Percentiles rank a stretch among this genome's conserved stretches.
Conservation (phyloP, 2,797 vertebrate species). For the Acrocephalus scirpaceus region DNA sequence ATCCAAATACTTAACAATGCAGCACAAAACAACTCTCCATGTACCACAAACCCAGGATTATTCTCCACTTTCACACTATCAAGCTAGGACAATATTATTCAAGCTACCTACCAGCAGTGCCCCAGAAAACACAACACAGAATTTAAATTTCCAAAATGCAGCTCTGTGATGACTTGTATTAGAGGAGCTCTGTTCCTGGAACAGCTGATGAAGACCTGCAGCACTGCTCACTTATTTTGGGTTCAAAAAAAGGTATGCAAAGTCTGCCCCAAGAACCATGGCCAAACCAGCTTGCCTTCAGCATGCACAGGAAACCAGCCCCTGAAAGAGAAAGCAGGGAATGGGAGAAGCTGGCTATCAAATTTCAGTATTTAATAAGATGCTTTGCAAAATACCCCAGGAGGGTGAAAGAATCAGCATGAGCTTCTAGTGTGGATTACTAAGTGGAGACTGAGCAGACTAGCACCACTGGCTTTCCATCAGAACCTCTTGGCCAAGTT, state of each 20-base stretch:
- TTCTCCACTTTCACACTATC: not conserved
- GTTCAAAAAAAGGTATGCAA: not conserved
- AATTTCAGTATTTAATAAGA: not conserved
- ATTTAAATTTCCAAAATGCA: not conserved
- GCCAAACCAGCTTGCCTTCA: not conserved
- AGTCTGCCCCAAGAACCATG: not conserved
- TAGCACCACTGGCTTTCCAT: not conserved
- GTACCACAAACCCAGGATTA: not conserved
- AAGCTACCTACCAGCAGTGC: not conserved
- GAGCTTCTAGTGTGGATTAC: not conserved
- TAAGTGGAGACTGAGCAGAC: not conserved
- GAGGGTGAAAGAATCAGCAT: not conserved
- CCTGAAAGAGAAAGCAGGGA: not conserved
- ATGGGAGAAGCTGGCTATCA: not conserved
- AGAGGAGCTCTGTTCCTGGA: not conserved
- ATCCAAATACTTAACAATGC: not conserved
- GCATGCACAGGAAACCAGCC: not conserved
- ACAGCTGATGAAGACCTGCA: not conserved
- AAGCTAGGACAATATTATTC: not conserved
- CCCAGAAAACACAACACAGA: not conserved
- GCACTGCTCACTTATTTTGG: not conserved
- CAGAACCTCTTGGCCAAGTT: not conserved
- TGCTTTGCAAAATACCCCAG: not conserved
- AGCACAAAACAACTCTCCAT: not conserved
- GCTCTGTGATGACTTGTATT: not conserved